Evolutionary conservation across 2,888 invertebrate genomes (phyloP), one percentile per base, ranked within the genome.

Genomic region (Erebia epiphron): DNA sequence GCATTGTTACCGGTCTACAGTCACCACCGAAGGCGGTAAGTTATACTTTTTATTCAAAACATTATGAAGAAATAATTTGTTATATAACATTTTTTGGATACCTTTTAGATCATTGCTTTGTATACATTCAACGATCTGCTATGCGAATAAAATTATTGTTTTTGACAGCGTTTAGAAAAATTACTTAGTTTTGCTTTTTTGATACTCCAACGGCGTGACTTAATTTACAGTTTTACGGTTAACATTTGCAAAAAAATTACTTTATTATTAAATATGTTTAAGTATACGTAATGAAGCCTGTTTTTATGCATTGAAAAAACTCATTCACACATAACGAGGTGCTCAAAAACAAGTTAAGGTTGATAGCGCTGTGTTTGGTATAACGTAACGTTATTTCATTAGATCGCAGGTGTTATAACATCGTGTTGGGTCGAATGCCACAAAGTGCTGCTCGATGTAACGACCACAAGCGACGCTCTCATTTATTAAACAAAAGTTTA

Each of bases 11-110:
- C 74, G 82, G 85, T 85, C 80, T 84, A 84, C 80, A 75, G 78
- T 79, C 81, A 81, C 73, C 83, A 72, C 72, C 82, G 76, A 78
- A 85, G 79, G 81, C 82, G 90, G 91, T 91, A 87, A 91, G 91
- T 78, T 72, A 80, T 83, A 85, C 79, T 83, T 18, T 18, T 86
- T 85, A 83, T 77, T 75, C 75, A 80, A 71, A 75, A 80, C 78
- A 75, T 81, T 78, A 72, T 80, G 77, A 80, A 76, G 75, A 10
- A 75, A 80, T 75, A 78, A 78, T 79, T 79, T 73, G 81, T 88
- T 87, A 86, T 85, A 85, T 86, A 86, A 87, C 82, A 81, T 78
- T 80, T 77, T 79, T 74, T 75, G 78, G 69, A 68, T 61, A 64
- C 67, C 74, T 73, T 79, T 79, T 80, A 63, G 21, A 54, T 64